A percentile compares a stretch with the other conserved stretches of the same genome.
Conservation (phyloP, 2,888 invertebrate species). For the Volucella inanis region DNA sequence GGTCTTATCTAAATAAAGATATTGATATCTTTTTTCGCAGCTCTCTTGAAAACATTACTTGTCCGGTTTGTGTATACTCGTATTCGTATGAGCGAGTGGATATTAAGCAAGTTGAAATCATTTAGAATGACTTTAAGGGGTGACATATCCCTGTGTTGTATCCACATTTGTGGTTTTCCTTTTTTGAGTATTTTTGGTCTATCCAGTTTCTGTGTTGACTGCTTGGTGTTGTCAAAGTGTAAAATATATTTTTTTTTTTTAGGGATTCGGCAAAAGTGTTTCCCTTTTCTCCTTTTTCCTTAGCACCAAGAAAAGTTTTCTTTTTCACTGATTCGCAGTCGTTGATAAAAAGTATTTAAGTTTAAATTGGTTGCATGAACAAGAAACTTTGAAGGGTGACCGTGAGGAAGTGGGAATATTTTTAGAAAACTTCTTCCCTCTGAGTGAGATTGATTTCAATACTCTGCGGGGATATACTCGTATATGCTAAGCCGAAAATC, state of each 20-base stretch:
- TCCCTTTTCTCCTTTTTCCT: constrained; percentile 44
- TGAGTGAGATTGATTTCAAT: neutral
- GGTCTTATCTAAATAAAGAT: no score
- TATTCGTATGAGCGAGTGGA: no score
- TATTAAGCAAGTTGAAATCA: no score
- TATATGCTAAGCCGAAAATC: constrained; percentile 28
- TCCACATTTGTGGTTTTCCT: constrained; percentile 56
- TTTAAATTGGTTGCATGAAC: constrained; percentile 63
- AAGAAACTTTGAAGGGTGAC: constrained; percentile 31
- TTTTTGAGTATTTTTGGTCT: constrained; percentile 5
- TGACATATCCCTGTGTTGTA: constrained; percentile 5
- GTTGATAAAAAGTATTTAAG: constrained; percentile 61
- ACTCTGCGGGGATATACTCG: neutral
- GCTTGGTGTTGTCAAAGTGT: constrained; percentile 52
- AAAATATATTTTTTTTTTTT: constrained; percentile 46
- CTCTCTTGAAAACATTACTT: no score
- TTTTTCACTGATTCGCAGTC: constrained; percentile 24
- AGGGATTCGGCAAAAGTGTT: constrained; percentile 20
- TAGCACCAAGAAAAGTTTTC: constrained; percentile 52
- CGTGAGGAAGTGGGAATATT: constrained; percentile 13
- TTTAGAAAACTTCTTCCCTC: neutral
- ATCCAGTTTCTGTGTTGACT: constrained; percentile 8
- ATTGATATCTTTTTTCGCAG: no score
- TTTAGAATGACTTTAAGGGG: no score
- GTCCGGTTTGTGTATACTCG: no score